Base-by-base conservation (phyloP, 2,888 invertebrate genomes). In the Tipula lateralis region DNA sequence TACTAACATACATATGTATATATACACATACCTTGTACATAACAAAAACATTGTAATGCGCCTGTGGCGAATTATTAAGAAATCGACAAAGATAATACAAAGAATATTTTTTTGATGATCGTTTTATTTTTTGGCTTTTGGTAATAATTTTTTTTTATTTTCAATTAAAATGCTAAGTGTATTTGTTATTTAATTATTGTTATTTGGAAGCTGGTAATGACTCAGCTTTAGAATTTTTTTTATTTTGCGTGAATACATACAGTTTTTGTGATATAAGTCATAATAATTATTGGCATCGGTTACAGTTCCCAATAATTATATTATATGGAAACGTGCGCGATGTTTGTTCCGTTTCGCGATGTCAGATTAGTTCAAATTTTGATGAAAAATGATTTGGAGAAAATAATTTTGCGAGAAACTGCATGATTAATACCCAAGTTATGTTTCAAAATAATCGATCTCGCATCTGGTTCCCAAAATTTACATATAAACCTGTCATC, bases 11-110 rank as follows among this genome's bases (percentile, higher is more conserved):
- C 12, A 5, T 7, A 36, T 44, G n/a, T 44, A 44, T 13, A 39
- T 34, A 7, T 2, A n/a, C n/a, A n/a, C n/a, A n/a, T n/a, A n/a
- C n/a, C n/a, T n/a, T 3, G 32, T 13, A 39, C 39, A 39, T 13
- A 39, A 39, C 13, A 66, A 66, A 66, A 66, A 66, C 66, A 66
- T 66, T 66, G 24, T 24, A 66, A 66, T 66, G 24, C 24, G 66
- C 66, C 66, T 66, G 66, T 66, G 66, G 66, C 66, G 66, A 66
- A 66, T 66, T 66, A 66, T 66, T 66, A 66, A 66, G 66, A 66
- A 66, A 66, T 66, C 66, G 66, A 44, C 44, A 44, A 44, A 50
- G 44, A 50, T 50, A 50, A 50, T 50, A 50, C 44, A 50, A 50
- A 66, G 66, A 66, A 66, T 66, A 16, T 50, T 12, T 66, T 39